phyloP scores from a whole-genome alignment of 2,888 invertebrate genomes.

The Drosophila peninsularis region DNA sequence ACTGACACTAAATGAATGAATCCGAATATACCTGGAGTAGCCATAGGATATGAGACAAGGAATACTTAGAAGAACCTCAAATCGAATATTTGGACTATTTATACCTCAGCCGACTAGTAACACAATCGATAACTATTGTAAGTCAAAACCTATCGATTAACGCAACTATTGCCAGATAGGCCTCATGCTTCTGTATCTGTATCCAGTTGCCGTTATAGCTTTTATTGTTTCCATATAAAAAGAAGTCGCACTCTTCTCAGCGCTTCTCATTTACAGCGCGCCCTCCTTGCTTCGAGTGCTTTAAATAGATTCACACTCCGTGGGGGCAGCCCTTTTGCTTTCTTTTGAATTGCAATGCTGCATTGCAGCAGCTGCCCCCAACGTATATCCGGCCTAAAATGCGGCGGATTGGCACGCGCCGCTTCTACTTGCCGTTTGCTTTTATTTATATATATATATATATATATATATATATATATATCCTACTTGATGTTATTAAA shows the following conservation, averaged over 20 bases:
- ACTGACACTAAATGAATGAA: too few species aligned
- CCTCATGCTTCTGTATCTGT: background rate
- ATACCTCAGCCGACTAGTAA: too few species aligned
- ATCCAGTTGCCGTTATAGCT: slow-evolving; percentile 11
- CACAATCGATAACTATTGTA: background rate
- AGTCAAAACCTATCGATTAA: background rate
- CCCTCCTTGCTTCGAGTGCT: slow-evolving; percentile 9
- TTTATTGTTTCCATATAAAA: slow-evolving; percentile 47
- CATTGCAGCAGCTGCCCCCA: slow-evolving; percentile 38
- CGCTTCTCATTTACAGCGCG: slow-evolving; percentile 33
- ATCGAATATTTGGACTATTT: too few species aligned
- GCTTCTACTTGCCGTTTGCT: slow-evolving; percentile 19
- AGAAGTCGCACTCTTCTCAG: slow-evolving; percentile 19
- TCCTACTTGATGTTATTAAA: slow-evolving; percentile 53
- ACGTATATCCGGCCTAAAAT: slow-evolving; percentile 49
- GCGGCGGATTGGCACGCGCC: slow-evolving; percentile 60
- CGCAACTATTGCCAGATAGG: background rate
- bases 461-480: background rate
- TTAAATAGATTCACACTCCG: slow-evolving; percentile 50
- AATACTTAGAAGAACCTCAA: too few species aligned
- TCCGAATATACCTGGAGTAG: too few species aligned
- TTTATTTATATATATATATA: slow-evolving; percentile 9
- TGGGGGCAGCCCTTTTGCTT: slow-evolving; percentile 30
- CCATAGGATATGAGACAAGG: too few species aligned
- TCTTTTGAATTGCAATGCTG: slow-evolving; percentile 49